phyloP scores from a whole-genome alignment of 2,113 vertebrate genomes.

The Gallinago undulata region DNA sequence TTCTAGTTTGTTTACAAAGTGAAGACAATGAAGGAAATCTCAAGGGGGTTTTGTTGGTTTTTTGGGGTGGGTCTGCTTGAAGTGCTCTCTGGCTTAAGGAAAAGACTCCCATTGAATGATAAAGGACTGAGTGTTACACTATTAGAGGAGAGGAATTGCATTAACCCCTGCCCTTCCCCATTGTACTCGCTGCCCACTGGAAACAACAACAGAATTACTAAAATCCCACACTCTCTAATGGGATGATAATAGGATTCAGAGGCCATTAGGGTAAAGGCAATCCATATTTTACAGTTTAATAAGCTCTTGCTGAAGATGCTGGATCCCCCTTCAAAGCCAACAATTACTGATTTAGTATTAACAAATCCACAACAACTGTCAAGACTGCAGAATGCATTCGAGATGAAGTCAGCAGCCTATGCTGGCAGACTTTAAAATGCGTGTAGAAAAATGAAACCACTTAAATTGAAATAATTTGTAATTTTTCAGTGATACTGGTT shows the following conservation, averaged over 20 bases:
- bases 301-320: slow-evolving; percentile 77
- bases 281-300: slow-evolving; percentile 87
- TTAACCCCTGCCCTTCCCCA: slow-evolving; percentile 82
- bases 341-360: slow-evolving; percentile 79
- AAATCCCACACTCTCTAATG: slow-evolving; percentile 87
- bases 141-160: slow-evolving; percentile 77
- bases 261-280: slow-evolving; percentile 88
- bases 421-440: slow-evolving; percentile 7
- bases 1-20: slow-evolving; percentile 41
- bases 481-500: slow-evolving; percentile 53
- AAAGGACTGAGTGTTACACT: slow-evolving; percentile 74
- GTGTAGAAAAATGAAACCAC: slow-evolving; percentile 38
- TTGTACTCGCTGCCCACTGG: slow-evolving; percentile 83
- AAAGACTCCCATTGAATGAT: slow-evolving; percentile 53
- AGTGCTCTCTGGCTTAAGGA: slow-evolving; percentile 2
- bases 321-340: slow-evolving; percentile 72
- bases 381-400: slow-evolving; percentile 49
- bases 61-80: not conserved
- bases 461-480: slow-evolving; percentile 48
- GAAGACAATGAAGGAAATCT: not conserved
- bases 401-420: slow-evolving; percentile 54
- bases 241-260: slow-evolving; percentile 89
- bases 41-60: not conserved
- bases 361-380: slow-evolving; percentile 74
- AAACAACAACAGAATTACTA: slow-evolving; percentile 89